phyloP scores from a whole-genome alignment of 2,113 vertebrate genomes.

The Psephotus haematonotus region DNA sequence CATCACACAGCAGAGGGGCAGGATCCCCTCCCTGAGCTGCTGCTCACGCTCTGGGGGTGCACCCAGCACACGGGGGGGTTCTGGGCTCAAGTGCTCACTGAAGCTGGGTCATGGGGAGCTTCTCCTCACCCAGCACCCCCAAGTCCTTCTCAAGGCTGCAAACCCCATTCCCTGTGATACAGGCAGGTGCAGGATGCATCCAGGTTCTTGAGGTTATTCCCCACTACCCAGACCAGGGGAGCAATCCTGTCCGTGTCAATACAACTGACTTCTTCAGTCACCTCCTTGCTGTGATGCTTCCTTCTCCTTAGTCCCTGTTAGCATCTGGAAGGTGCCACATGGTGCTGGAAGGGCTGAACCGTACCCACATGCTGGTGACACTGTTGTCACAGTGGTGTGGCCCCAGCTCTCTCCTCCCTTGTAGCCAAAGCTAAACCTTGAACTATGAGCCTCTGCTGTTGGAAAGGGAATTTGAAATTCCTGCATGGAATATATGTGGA shows the following conservation, averaged over 20 bases:
- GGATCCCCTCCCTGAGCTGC: not conserved
- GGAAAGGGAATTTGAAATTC: not conserved
- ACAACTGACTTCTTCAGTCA: not conserved
- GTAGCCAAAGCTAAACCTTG: not conserved
- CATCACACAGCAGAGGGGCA: not conserved
- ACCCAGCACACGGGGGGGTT: not conserved
- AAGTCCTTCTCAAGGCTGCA: not conserved
- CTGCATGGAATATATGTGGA: not conserved
- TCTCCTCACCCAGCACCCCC: not conserved
- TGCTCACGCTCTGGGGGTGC: not conserved
- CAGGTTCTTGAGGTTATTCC: not conserved
- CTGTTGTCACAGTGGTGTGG: accelerated
- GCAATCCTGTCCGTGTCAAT: not conserved
- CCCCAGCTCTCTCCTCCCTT: not conserved
- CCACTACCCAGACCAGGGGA: not conserved
- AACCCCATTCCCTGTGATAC: no score
- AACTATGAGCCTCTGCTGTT: not conserved
- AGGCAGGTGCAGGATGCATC: no score
- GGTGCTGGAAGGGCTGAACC: not conserved
- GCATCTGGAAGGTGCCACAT: accelerated
- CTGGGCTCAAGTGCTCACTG: not conserved
- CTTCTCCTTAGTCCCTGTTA: accelerated
- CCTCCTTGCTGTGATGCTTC: not conserved
- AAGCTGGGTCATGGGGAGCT: not conserved
- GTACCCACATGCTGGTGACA: not conserved